Conservation (phyloP, 2,113 vertebrate species). For the Chaenogobius annularis region DNA sequence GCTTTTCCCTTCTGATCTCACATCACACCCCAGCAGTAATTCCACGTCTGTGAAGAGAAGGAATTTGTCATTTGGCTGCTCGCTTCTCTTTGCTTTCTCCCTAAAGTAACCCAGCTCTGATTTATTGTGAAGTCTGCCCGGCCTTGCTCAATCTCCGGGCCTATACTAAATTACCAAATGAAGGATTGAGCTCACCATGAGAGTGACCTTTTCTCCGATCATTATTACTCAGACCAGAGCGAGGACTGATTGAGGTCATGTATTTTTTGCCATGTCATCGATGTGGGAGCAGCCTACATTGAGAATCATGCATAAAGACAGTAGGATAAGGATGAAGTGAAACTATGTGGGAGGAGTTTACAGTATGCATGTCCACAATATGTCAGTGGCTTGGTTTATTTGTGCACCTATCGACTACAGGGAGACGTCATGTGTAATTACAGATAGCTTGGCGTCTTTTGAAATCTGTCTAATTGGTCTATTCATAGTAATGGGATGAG, state of each 20-base stretch:
- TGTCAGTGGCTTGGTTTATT: conserved; percentile 50
- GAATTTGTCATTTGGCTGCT: conserved; percentile 75
- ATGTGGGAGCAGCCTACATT: conserved; percentile 13
- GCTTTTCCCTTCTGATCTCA: conserved; percentile 60
- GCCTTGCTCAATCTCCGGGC: conserved; percentile 55
- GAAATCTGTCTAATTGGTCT: conserved; percentile 81
- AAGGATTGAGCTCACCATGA: conserved; percentile 53
- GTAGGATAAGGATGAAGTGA: conserved; percentile 22
- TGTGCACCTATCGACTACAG: conserved; percentile 20
- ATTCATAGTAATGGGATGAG: conserved; percentile 73
- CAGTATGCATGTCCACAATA: conserved; percentile 41
- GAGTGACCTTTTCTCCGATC: conserved; percentile 63
- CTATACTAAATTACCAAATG: conserved; percentile 50
- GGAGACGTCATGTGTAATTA: conserved; percentile 75
- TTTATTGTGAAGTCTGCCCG: conserved; percentile 67
- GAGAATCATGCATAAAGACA: conserved; percentile 16
- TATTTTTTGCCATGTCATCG: conserved; percentile 48
- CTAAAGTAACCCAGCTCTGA: conserved; percentile 59
- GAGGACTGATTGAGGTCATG: conserved; percentile 59
- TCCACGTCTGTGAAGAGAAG: conserved; percentile 63
- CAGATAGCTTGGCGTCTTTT: conserved; percentile 68
- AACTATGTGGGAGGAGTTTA: conserved; percentile 34
- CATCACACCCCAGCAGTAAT: conserved; percentile 68
- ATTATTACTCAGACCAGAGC: conserved; percentile 51
- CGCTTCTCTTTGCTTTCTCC: conserved; percentile 61